Evolutionary conservation across 2,113 vertebrate genomes (phyloP).

Genomic region (Silurus glanis): DNA sequence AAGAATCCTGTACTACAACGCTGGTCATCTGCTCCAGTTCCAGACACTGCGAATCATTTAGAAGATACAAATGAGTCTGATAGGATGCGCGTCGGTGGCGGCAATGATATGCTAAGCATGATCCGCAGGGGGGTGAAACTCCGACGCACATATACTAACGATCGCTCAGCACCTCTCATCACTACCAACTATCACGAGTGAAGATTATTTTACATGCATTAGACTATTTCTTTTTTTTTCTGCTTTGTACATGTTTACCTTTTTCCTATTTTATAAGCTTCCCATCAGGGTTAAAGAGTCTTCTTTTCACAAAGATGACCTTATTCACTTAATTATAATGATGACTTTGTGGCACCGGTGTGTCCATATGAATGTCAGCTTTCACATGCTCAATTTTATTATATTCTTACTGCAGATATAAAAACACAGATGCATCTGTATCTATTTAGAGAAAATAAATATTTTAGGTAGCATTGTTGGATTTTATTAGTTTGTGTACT

Average conservation of each 20-base stretch:
- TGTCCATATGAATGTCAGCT: conserved; percentile 41
- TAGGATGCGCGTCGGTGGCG: conserved; percentile 7
- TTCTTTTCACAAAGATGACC: neutral
- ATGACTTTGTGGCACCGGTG: neutral
- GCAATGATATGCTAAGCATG: conserved; percentile 67
- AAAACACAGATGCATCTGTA: conserved; percentile 46
- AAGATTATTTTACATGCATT: neutral
- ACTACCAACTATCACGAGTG: conserved; percentile 66
- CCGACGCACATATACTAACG: conserved; percentile 71
- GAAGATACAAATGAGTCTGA: conserved; percentile 15
- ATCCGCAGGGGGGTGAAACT: conserved; percentile 71
- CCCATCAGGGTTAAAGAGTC: conserved; percentile 4
- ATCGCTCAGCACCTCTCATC: conserved; percentile 76
- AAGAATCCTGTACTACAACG: conserved; percentile 7
- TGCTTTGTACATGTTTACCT: neutral
- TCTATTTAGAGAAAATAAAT: conserved; percentile 56
- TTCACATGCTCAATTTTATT: conserved; percentile 46
- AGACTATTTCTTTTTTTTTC: neutral
- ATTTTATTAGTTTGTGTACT: conserved; percentile 61
- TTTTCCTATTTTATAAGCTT: neutral
- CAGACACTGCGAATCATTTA: conserved; percentile 13
- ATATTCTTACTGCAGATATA: conserved; percentile 41
- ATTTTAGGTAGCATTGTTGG: conserved; percentile 51
- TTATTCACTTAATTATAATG: neutral
- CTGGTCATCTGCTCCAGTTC: conserved; percentile 54